Conservation (phyloP, 2,888 invertebrate species). For the Pristionchus exspectatus region DNA sequence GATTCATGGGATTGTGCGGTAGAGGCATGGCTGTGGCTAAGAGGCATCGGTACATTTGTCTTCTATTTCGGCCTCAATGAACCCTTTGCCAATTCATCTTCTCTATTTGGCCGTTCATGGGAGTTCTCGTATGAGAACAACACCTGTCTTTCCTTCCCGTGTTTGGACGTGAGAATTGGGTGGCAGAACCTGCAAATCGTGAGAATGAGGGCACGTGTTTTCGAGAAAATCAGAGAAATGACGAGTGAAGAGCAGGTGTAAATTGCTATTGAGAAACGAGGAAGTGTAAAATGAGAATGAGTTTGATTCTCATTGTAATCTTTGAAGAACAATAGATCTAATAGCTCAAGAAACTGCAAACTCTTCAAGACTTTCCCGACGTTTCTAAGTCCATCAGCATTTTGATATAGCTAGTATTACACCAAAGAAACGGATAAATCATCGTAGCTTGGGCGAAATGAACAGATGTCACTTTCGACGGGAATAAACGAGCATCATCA, state of each 20-base stretch:
- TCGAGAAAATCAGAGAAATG: not conserved
- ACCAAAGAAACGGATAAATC: not conserved
- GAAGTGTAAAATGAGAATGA: not conserved
- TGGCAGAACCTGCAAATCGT: not conserved
- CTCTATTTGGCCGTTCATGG: not conserved
- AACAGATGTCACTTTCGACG: not conserved
- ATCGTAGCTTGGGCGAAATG: not conserved
- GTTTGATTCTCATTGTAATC: not conserved
- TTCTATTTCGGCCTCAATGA: not conserved
- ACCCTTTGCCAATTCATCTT: not conserved
- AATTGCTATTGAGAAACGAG: not conserved
- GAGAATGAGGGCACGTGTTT: slow-evolving; percentile 14
- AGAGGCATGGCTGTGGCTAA: slow-evolving; percentile 54
- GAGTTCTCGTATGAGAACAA: not conserved
- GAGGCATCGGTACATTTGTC: slow-evolving; percentile 52
- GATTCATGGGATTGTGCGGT: slow-evolving; percentile 55
- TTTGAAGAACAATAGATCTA: not conserved
- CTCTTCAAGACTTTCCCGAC: not conserved
- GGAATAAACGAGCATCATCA: not conserved
- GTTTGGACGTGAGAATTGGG: not conserved
- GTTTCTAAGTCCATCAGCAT: not conserved
- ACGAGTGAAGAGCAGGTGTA: not conserved
- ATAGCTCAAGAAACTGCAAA: not conserved
- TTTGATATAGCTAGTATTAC: not conserved
- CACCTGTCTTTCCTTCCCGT: not conserved